Percentiles rank a stretch among this genome's conserved stretches.
These are phyloP conservation scores for Anolis apletophallus DNA, from an alignment of 2,797 vertebrate species.

Conservation along the genomic window DNA sequence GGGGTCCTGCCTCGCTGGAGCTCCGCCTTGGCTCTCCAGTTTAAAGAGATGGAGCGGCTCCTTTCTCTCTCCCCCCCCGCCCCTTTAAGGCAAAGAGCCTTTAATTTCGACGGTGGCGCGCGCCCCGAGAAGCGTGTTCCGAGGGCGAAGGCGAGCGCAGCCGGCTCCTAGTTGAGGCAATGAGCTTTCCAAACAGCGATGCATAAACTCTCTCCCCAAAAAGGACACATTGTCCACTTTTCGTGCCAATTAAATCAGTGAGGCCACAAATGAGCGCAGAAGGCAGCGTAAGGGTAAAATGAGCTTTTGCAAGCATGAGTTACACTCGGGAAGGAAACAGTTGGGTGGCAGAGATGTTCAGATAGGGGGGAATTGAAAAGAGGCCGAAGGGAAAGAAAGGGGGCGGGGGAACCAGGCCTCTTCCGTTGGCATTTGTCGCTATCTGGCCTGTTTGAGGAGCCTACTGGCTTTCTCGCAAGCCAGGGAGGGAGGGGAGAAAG, in stretches of 20 bases:
- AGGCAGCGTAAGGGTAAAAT: slow-evolving; percentile 61
- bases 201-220: slow-evolving; percentile 79
- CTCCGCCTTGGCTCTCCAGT: too few relatives aligned
- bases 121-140: slow-evolving; percentile 83
- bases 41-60: slow-evolving; percentile 17
- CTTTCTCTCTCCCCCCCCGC: slow-evolving; percentile 32
- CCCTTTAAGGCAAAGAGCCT: slow-evolving; percentile 75
- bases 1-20: too few relatives aligned
- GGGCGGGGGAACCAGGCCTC: too few relatives aligned
- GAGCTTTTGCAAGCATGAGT: slow-evolving; percentile 58
- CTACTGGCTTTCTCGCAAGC: too few relatives aligned
- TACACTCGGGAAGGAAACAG: too few relatives aligned
- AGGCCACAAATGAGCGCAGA: slow-evolving; percentile 74
- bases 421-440: too few relatives aligned
- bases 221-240: slow-evolving; percentile 83
- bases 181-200: slow-evolving; percentile 82
- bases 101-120: slow-evolving; percentile 79
- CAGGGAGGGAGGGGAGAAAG: too few relatives aligned
- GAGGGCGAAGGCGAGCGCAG: slow-evolving; percentile 80
- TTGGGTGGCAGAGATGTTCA: too few relatives aligned
- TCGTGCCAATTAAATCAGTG: slow-evolving; percentile 84
- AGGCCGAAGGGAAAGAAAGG: too few relatives aligned
- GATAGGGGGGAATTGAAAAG: too few relatives aligned
- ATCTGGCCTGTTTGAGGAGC: too few relatives aligned
- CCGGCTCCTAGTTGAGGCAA: slow-evolving; percentile 83